These are phyloP conservation scores for Eupsilia transversa DNA, from an alignment of 2,888 invertebrate species.

Conservation along the genomic window DNA sequence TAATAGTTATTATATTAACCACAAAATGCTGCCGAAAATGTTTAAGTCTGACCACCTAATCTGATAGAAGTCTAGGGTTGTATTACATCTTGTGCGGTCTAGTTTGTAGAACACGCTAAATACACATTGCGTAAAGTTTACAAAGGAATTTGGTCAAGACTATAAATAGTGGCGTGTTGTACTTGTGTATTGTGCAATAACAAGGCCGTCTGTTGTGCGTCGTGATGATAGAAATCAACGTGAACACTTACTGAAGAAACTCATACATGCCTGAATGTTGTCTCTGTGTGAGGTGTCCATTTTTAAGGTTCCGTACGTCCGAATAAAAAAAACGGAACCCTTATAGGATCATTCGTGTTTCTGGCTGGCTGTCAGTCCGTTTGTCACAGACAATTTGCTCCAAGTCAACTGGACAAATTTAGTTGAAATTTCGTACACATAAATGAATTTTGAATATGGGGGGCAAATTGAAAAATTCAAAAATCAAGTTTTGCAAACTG, in stretches of 20 bases:
- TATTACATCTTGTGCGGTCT: conserved; percentile 38
- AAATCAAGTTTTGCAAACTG: too few relatives aligned
- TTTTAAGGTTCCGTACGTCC: too few relatives aligned
- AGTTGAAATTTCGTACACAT: too few relatives aligned
- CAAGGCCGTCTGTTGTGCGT: neutral
- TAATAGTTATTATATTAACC: conserved; percentile 52
- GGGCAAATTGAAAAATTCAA: too few relatives aligned
- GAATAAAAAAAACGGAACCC: too few relatives aligned
- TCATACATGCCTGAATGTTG: neutral
- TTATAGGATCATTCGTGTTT: too few relatives aligned
- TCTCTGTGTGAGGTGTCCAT: neutral
- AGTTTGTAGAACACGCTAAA: conserved; percentile 30
- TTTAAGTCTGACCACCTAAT: conserved; percentile 48
- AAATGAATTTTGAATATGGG: too few relatives aligned
- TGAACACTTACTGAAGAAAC: neutral
- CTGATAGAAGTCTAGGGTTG: conserved; percentile 31
- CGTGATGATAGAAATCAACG: neutral
- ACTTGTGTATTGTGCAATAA: conserved; percentile 19
- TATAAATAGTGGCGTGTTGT: conserved; percentile 10
- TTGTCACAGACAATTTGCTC: too few relatives aligned
- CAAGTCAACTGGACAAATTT: too few relatives aligned
- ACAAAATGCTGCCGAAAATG: conserved; percentile 39
- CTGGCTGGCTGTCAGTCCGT: too few relatives aligned
- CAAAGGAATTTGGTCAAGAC: conserved; percentile 35
- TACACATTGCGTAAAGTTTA: conserved; percentile 38